A percentile compares a stretch with the other conserved stretches of the same genome.
phyloP scores from a whole-genome alignment of 1,140 invertebrate genomes.

The Dendroctonus valens region DNA sequence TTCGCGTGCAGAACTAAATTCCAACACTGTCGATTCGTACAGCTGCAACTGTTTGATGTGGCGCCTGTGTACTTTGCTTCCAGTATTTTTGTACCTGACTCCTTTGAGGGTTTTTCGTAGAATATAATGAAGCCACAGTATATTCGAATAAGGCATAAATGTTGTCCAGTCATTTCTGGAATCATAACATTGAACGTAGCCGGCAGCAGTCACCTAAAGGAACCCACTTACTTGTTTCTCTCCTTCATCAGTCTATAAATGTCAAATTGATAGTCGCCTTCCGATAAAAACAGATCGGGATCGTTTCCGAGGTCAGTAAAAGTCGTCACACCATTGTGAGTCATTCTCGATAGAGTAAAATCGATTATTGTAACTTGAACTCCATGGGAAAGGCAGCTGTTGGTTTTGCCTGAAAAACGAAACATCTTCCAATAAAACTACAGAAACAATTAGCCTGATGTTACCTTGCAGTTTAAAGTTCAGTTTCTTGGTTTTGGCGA shows the following conservation, averaged over 20 bases:
- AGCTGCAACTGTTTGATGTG: too few relatives aligned
- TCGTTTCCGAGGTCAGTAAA: slow-evolving; percentile 80
- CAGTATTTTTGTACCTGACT: slow-evolving; percentile 41
- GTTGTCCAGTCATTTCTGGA: slow-evolving; percentile 79
- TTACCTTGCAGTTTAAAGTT: slow-evolving; percentile 8
- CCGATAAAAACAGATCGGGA: slow-evolving; percentile 73
- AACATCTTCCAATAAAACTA: background rate
- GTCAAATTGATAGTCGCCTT: slow-evolving; percentile 92
- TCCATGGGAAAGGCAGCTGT: slow-evolving; percentile 52
- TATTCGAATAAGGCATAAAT: slow-evolving; percentile 81
- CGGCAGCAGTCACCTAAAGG: background rate
- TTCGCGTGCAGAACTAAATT: too few relatives aligned
- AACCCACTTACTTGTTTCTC: slow-evolving; percentile 62
- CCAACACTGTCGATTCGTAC: too few relatives aligned
- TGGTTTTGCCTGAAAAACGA: slow-evolving; percentile 6
- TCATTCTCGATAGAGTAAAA: slow-evolving; percentile 85
- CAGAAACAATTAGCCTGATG: background rate
- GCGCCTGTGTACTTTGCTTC: slow-evolving; percentile 39
- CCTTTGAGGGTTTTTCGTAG: slow-evolving; percentile 69
- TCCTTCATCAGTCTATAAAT: slow-evolving; percentile 84
- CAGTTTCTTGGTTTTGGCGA: background rate
- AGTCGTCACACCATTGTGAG: slow-evolving; percentile 63
- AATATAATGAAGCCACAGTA: slow-evolving; percentile 87
- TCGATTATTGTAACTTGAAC: slow-evolving; percentile 80
- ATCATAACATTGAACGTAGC: slow-evolving; percentile 36